Evolutionary conservation across 2,888 invertebrate genomes (phyloP), one percentile per base, ranked within the genome.

Genomic region (Norana najaformis): DNA sequence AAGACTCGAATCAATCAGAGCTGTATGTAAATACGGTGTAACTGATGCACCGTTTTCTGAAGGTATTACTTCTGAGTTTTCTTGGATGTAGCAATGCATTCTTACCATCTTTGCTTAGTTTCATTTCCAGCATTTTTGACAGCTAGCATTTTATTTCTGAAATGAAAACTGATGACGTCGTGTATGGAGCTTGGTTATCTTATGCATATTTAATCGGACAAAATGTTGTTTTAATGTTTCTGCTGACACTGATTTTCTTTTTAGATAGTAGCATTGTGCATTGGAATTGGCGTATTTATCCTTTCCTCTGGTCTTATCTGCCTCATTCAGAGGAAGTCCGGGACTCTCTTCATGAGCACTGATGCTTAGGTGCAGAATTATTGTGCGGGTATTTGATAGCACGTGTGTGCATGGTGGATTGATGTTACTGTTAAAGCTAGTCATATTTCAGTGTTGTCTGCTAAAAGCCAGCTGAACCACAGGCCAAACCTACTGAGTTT

Each of bases 251-350:
- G 37, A 23, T 85, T 85, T 85, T 85, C 85, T 88, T 89, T 89
- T 39, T 39, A 90, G 90, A 89, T 89, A 38, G 36, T 83, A n/a
- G 85, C 89, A 30, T 47, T 90, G 89, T 90, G 89, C 88, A 85
- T 90, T 83, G 83, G 91, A 37, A 20, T 91, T n/a, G 85, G 35
- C 53, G 30, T 91, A 39, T 83, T 90, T 36, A 90, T 89, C 18
- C 39, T 83, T 20, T 89, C 90, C 37, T 85, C 85, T 36, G 85
- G 35, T 85, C 85, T 85, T 13, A 35, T 85, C 85, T 36, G 35
- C 37, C 85, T 85, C 85, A 36, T 85, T 85, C 85, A 85, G 85
- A 85, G 37, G 36, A 85, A 85, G 37, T 85, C 85, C 18, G 85
- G 11, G 85, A 85, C 36, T 13, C 85, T 85, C 85, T 85, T 85